Conservation (phyloP, 2,113 vertebrate genomes). For the Petrocephalus microphthalmus region DNA sequence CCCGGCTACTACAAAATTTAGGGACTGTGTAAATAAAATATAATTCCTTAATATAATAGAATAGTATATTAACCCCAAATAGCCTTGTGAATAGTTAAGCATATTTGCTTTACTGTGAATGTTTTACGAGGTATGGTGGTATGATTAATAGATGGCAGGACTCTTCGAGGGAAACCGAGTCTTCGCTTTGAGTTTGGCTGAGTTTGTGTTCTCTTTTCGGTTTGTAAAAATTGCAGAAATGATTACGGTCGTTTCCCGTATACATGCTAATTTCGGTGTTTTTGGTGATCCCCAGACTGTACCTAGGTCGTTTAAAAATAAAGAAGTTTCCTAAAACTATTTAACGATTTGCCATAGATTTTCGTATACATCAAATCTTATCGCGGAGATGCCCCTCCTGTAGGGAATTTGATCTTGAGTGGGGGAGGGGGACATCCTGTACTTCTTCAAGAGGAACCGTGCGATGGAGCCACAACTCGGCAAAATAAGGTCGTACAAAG, state of each 20-base stretch:
- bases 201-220: neutral
- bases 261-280: neutral
- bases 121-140: neutral
- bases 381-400: neutral
- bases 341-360: neutral
- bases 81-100: neutral
- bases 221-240: neutral
- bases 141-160: neutral
- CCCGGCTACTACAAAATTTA: neutral
- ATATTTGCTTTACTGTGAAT: neutral
- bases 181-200: neutral
- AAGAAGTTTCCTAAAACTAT: neutral
- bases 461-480: neutral
- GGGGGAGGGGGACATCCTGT: no score
- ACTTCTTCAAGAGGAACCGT: no score
- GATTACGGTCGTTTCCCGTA: neutral
- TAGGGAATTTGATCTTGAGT: neutral
- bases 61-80: neutral
- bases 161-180: neutral
- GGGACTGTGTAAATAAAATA: neutral
- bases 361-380: neutral
- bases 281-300: neutral
- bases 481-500: neutral
- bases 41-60: neutral
- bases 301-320: neutral